phyloP scores from a whole-genome alignment of 92 coral and sea anemone genomes.

The Palythoa heliodiscus region DNA sequence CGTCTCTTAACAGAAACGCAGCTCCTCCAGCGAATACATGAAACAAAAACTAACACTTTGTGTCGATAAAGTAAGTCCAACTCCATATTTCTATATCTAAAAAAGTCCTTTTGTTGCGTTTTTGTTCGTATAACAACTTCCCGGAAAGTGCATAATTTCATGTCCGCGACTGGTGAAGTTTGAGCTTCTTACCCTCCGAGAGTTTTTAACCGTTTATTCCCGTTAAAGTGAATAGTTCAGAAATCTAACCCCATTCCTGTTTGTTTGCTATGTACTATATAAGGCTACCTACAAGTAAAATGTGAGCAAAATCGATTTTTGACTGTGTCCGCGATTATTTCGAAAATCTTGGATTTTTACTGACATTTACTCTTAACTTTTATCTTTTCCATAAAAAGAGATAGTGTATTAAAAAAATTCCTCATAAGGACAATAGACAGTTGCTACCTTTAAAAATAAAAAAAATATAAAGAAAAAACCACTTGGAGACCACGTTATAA shows the following conservation, averaged over 20 bases:
- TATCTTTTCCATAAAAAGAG: no score
- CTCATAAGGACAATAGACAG: no score
- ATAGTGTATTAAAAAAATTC: no score
- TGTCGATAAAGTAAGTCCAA: constrained; percentile 35
- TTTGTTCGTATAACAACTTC: constrained; percentile 31
- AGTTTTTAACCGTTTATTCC: constrained; percentile 28
- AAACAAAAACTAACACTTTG: constrained; percentile 44
- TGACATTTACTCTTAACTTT: constrained; percentile 36
- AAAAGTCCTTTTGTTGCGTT: constrained; percentile 26
- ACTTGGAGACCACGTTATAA: no score
- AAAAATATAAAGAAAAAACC: no score
- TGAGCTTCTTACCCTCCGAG: constrained; percentile 24
- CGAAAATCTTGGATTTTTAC: constrained; percentile 14
- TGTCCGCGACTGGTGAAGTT: constrained; percentile 30
- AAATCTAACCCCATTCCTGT: constrained; percentile 29
- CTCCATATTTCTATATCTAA: constrained; percentile 37
- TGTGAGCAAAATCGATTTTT: neutral
- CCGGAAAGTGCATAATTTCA: constrained; percentile 48
- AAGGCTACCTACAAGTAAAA: constrained; percentile 42
- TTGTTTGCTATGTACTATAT: constrained; percentile 21
- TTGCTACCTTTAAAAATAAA: no score
- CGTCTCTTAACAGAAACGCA: constrained; percentile 42
- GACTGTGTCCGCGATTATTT: no score
- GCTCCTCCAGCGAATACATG: constrained; percentile 27
- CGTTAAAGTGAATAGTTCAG: constrained; percentile 32